Base-by-base conservation (phyloP, 2,888 invertebrate species). In the Apodemia zela region DNA sequence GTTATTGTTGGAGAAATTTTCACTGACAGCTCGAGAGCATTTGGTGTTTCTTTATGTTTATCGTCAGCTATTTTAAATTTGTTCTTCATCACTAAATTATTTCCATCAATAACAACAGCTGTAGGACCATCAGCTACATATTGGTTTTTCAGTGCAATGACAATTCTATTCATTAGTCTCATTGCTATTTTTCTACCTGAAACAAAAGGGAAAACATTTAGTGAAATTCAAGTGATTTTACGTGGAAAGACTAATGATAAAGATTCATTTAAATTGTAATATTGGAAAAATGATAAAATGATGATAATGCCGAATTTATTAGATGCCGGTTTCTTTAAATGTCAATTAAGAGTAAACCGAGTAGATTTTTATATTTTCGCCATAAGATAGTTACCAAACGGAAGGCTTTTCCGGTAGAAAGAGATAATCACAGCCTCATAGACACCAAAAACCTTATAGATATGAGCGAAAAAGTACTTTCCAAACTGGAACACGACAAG, bases 141-240 rank as follows among this genome's bases (percentile, higher is more conserved):
- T 59, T 83, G 79, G 79, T 47, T 73, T 2, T 81, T 82, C 42
- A 71, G 73, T n/a, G 68, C 68, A 0, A 73, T 73, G 21, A 76
- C 77, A 54, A 60, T 79, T 7, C n/a, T 74, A 1, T 65, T 75
- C 0, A 71, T 73, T 58, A 1, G 75, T 1, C 78, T 80, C 29
- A 72, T 84, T 3, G 33, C 73, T n/a, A 74, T 75, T 25, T 74
- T 71, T 54, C 63, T 88, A 2, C 87, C 87, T 0, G 87, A 87
- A 61, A 88, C 87, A 0, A 87, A 84, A 35, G 87, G 86, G 0
- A 86, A 81, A 60, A 78, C 75, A 0, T 79, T 87, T 45, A 71
- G 70, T 2, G 85, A 87, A 63, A 87, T 88, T 18, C 87, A 87
- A 63, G 65, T 64, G 17, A 69, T 69, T 18, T 73, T 85, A 25